phyloP scores from a whole-genome alignment of 1,140 invertebrate species.

The Micrasema minimum region DNA sequence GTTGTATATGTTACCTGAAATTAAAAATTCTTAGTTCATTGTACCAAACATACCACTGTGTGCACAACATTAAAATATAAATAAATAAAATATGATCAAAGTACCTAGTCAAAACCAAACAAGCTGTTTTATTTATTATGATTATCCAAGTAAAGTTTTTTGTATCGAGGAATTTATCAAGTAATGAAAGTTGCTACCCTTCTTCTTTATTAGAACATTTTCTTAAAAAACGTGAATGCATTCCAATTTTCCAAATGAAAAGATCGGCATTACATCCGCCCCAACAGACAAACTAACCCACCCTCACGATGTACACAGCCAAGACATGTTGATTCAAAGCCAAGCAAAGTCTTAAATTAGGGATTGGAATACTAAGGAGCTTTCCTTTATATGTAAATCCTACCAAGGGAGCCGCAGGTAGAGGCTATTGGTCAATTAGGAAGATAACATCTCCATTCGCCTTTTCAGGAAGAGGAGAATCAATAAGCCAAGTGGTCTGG shows the following conservation, averaged over 20 bases:
- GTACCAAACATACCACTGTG: too few relatives aligned
- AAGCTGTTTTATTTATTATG: too few relatives aligned
- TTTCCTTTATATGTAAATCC: constrained; percentile 47
- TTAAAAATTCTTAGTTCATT: too few relatives aligned
- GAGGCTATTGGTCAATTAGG: constrained; percentile 48
- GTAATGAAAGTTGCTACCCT: too few relatives aligned
- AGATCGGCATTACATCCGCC: constrained; percentile 22
- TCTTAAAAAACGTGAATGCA: too few relatives aligned
- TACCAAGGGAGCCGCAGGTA: constrained; percentile 40
- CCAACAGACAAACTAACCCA: constrained; percentile 34
- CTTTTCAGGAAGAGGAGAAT: constrained; percentile 8
- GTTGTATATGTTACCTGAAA: too few relatives aligned
- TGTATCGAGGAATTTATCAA: too few relatives aligned
- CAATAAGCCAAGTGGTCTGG: constrained; percentile 18
- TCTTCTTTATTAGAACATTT: too few relatives aligned
- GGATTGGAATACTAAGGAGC: constrained; percentile 46
- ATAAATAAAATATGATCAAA: too few relatives aligned
- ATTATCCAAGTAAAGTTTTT: too few relatives aligned
- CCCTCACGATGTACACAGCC: constrained; percentile 2
- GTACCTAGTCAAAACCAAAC: too few relatives aligned
- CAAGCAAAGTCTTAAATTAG: constrained; percentile 48
- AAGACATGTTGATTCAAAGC: constrained; percentile 46
- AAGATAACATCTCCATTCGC: constrained; percentile 47
- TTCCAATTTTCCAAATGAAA: constrained; percentile 39
- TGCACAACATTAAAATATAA: too few relatives aligned